Percentiles rank a stretch among this genome's conserved stretches.
These are phyloP conservation scores for Herpailurus yagouaroundi DNA, from an alignment of 2,113 vertebrate genomes.

Conservation along the genomic window DNA sequence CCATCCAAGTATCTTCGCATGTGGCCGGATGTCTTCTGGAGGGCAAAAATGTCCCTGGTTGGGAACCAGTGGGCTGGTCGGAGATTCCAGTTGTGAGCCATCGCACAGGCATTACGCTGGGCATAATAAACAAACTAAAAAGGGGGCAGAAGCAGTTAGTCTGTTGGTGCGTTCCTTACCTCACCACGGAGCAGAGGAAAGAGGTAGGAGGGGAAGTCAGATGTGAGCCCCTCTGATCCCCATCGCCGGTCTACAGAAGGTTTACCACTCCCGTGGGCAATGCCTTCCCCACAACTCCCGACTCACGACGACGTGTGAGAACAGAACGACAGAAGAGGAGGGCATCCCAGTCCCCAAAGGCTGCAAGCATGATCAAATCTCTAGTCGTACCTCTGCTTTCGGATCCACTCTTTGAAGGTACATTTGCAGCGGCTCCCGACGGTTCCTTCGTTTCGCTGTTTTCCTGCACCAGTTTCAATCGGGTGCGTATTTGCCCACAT, in stretches of 20 bases:
- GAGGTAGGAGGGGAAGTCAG: neutral
- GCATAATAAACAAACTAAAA: neutral
- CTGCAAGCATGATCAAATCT: neutral
- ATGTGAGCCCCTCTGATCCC: neutral
- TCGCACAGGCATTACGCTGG: neutral
- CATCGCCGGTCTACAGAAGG: neutral
- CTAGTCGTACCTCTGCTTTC: neutral
- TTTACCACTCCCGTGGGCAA: neutral
- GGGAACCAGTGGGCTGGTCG: neutral
- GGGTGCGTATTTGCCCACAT: neutral
- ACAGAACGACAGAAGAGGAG: neutral
- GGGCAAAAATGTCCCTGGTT: neutral
- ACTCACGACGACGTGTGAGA: neutral
- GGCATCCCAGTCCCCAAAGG: neutral
- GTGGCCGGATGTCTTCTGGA: neutral
- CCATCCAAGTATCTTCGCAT: neutral
- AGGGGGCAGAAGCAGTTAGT: neutral
- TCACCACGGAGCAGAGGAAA: neutral
- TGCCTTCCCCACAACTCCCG: neutral
- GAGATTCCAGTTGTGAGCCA: neutral
- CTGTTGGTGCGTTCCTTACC: neutral
- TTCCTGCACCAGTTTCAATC: conserved; percentile 32
- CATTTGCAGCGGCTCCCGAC: neutral
- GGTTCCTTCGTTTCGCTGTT: neutral
- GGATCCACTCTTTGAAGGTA: neutral